Conservation (phyloP, 2,113 vertebrate species). For the Podiceps cristatus region DNA sequence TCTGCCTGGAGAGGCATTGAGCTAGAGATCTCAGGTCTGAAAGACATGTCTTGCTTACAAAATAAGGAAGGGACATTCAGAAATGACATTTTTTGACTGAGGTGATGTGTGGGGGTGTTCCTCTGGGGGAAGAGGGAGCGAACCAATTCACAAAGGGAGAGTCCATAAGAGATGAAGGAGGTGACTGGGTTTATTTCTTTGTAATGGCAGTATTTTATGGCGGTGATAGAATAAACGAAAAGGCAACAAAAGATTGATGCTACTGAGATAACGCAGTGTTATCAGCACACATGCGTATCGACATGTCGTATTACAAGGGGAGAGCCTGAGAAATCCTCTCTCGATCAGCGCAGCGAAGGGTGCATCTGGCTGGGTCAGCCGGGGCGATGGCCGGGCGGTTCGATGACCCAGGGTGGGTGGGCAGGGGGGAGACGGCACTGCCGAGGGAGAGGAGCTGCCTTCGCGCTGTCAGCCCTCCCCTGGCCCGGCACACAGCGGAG, state of each 20-base stretch:
- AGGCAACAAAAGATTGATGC: not conserved
- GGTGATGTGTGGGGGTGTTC: not conserved
- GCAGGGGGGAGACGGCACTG: not conserved
- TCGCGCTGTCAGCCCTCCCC: not conserved
- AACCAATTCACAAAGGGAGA: not conserved
- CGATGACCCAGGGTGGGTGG: not conserved
- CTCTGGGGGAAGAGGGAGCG: not conserved
- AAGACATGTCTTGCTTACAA: not conserved
- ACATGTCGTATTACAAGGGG: not conserved
- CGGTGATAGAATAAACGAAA: not conserved
- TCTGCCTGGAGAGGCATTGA: not conserved
- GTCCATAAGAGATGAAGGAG: not conserved
- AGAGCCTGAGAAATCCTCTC: not conserved
- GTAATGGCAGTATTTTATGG: not conserved
- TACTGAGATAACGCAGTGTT: not conserved
- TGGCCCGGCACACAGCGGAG: not conserved
- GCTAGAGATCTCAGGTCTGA: not conserved
- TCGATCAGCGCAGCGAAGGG: not conserved
- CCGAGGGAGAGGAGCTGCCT: not conserved
- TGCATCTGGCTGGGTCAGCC: not conserved
- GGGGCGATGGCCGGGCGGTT: not conserved
- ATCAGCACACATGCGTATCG: not conserved
- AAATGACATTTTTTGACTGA: not conserved
- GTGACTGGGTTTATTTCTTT: not conserved
- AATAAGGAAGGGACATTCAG: not conserved